Evolutionary conservation across 1,140 invertebrate species (phyloP).

Genomic region (Lordiphosa stackelbergi): DNA sequence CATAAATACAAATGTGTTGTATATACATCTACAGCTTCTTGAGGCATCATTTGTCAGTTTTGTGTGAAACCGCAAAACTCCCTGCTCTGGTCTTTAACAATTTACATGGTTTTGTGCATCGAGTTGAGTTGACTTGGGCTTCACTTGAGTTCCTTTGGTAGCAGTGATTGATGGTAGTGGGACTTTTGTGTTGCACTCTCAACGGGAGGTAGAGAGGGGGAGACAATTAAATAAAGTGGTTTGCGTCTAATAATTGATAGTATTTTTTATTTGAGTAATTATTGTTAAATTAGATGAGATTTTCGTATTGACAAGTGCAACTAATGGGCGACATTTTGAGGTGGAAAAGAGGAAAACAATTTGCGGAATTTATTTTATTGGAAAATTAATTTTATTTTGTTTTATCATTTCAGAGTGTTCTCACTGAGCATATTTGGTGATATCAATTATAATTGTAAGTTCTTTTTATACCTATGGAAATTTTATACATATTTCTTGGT

Average conservation of each 20-base stretch:
- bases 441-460: no score
- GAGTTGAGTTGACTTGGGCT: conserved; percentile 1
- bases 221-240: conserved; percentile 8
- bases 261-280: neutral
- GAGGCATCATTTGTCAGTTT: conserved; percentile 66
- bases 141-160: conserved; percentile 1
- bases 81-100: conserved; percentile 31
- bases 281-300: neutral
- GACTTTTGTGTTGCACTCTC: neutral
- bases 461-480: no score
- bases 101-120: conserved; percentile 40
- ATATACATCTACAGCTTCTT: conserved; percentile 17
- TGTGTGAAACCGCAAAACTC: conserved; percentile 56
- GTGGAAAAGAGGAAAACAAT: no score
- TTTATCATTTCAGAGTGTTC: no score
- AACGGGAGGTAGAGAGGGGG: neutral
- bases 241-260: neutral
- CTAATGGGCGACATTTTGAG: no score
- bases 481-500: no score
- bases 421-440: no score
- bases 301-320: neutral
- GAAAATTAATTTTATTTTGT: no score
- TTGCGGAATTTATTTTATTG: no score
- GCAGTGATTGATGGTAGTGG: conserved; percentile 4
- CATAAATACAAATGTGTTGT: neutral